Conservation (phyloP, 2,888 invertebrate species). For the Branchipolynoe longqiensis region DNA sequence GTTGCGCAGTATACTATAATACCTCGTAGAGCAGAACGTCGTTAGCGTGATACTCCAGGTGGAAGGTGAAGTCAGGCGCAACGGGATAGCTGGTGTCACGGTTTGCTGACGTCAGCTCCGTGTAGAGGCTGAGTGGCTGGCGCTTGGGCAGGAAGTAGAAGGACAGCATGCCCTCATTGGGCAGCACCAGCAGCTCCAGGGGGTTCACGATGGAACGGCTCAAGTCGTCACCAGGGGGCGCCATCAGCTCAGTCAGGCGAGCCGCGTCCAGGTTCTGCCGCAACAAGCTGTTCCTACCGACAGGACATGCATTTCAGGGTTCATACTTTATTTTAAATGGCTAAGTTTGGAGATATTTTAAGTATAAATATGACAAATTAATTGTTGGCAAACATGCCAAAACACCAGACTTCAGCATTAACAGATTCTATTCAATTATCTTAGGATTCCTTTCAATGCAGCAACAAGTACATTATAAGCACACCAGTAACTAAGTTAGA, state of each 20-base stretch:
- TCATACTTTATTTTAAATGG: too few relatives aligned
- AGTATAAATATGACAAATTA: too few relatives aligned
- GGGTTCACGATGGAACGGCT: slow-evolving; percentile 6
- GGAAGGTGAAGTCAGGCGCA: slow-evolving; percentile 70
- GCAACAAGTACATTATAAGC: too few relatives aligned
- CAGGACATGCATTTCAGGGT: background rate
- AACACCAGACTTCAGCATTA: too few relatives aligned
- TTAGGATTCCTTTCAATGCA: too few relatives aligned
- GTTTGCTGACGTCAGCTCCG: slow-evolving; percentile 68
- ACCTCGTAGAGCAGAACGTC: slow-evolving; percentile 68
- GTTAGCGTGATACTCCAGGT: slow-evolving; percentile 62
- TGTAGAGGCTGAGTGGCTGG: slow-evolving; percentile 49
- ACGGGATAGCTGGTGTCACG: slow-evolving; percentile 67
- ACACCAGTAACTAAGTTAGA: too few relatives aligned
- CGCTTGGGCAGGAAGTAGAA: slow-evolving; percentile 63
- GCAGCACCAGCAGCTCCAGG: slow-evolving; percentile 10
- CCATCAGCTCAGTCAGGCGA: slow-evolving; percentile 47
- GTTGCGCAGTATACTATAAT: too few relatives aligned
- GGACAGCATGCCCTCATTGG: slow-evolving; percentile 46
- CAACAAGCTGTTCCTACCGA: slow-evolving; percentile 1
- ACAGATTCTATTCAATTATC: too few relatives aligned
- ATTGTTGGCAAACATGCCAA: too few relatives aligned
- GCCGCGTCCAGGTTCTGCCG: slow-evolving; percentile 50
- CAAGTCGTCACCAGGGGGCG: background rate
- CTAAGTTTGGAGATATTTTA: too few relatives aligned